Percentiles rank a stretch among this genome's conserved stretches.
These are phyloP conservation scores for Poeciliopsis paucimaculata DNA, from an alignment of 2,797 vertebrate genomes.

Conservation along the genomic window DNA sequence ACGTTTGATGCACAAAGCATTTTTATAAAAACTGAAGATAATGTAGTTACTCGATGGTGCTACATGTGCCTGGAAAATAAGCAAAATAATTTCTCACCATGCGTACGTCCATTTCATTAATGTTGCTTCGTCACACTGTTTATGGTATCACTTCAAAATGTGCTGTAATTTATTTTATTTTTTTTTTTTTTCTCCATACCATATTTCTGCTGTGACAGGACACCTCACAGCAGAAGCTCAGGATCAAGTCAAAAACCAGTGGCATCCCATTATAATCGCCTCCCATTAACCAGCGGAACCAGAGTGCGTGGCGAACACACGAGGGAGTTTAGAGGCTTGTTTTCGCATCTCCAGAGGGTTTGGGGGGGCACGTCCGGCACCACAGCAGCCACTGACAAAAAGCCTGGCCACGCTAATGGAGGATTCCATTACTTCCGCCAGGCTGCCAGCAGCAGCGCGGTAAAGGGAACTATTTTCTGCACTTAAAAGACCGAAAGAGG, in stretches of 20 bases:
- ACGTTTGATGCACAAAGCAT: too few species aligned
- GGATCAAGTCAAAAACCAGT: slow-evolving; percentile 12
- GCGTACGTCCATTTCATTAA: neutral
- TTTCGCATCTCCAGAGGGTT: slow-evolving; percentile 46
- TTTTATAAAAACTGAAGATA: too few species aligned
- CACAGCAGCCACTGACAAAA: slow-evolving; percentile 38
- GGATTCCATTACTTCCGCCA: slow-evolving; percentile 61
- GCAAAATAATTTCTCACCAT: too few species aligned
- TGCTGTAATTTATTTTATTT: neutral
- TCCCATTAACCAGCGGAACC: slow-evolving; percentile 22
- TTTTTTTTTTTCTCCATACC: neutral
- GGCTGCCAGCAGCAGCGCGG: slow-evolving; percentile 46
- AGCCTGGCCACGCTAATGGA: slow-evolving; percentile 61
- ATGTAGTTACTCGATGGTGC: too few species aligned
- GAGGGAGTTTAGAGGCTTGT: slow-evolving; percentile 17
- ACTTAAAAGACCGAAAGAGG: slow-evolving; percentile 38
- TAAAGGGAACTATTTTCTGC: slow-evolving; percentile 58
- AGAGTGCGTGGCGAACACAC: slow-evolving; percentile 20
- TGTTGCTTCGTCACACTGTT: neutral
- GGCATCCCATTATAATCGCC: slow-evolving; percentile 20
- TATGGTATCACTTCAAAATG: too few species aligned
- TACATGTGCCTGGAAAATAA: too few species aligned
- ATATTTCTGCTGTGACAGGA: slow-evolving; percentile 3
- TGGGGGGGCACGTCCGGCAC: slow-evolving; percentile 35
- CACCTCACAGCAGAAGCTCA: neutral